A percentile compares a stretch with the other conserved stretches of the same genome.
These are phyloP conservation scores for Synanthedon formicaeformis DNA, from an alignment of 2,888 invertebrate species.

Conservation along the genomic window DNA sequence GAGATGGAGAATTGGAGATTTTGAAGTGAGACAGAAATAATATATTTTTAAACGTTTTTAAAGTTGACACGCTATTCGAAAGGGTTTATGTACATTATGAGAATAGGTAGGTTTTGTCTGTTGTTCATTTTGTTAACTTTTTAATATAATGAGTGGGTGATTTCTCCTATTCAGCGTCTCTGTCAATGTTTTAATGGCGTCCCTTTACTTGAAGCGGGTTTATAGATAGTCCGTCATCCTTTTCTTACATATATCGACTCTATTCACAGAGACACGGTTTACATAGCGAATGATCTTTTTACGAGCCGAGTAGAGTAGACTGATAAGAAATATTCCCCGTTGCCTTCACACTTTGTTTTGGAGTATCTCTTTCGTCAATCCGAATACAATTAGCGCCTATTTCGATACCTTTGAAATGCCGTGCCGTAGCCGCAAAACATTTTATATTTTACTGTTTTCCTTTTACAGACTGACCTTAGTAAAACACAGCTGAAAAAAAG, in stretches of 20 bases:
- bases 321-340: conserved; percentile 65
- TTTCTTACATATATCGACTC: conserved; percentile 66
- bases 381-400: conserved; percentile 49
- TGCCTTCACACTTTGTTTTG: conserved; percentile 64
- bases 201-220: conserved; percentile 55
- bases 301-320: conserved; percentile 62
- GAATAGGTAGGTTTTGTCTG: background rate
- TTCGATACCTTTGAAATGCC: conserved; percentile 27
- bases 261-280: conserved; percentile 60
- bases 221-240: conserved; percentile 67
- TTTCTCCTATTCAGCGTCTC: conserved; percentile 17
- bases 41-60: conserved; percentile 20
- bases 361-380: conserved; percentile 47
- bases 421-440: conserved; percentile 6
- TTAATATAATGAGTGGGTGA: background rate
- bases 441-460: conserved; percentile 18
- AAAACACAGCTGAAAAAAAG: conserved; percentile 29
- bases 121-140: background rate
- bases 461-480: conserved; percentile 10
- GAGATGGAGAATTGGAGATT: conserved; percentile 62
- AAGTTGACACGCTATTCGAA: background rate
- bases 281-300: conserved; percentile 64
- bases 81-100: background rate
- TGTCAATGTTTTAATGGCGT: conserved; percentile 53
- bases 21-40: conserved; percentile 70